These are phyloP conservation scores for Crossocerus cetratus DNA, from an alignment of 2,888 invertebrate species.

Conservation along the genomic window DNA sequence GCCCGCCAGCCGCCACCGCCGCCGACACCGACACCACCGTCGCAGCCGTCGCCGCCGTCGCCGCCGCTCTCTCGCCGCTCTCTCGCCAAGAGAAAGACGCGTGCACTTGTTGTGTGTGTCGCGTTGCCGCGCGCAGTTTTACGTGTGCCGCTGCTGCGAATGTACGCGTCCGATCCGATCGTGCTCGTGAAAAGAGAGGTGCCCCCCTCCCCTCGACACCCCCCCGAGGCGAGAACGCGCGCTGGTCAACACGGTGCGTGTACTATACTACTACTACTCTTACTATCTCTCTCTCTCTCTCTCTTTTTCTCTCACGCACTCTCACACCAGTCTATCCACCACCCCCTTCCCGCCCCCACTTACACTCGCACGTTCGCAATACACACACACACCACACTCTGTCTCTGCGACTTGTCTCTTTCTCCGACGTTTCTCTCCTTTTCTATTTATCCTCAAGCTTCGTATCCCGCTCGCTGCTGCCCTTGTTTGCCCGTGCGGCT, in stretches of 20 bases:
- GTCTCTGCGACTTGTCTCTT: background rate
- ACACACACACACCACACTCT: too few species aligned
- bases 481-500: background rate
- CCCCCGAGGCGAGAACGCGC: slow-evolving; percentile 55
- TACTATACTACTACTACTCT: slow-evolving; percentile 35
- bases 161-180: slow-evolving; percentile 44
- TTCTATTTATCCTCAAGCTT: background rate
- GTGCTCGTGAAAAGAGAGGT: slow-evolving; percentile 55
- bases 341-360: background rate
- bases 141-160: slow-evolving; percentile 39
- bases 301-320: slow-evolving; percentile 36
- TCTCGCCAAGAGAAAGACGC: slow-evolving; percentile 26
- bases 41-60: slow-evolving; percentile 15
- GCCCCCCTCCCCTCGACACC: slow-evolving; percentile 47
- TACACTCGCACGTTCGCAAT: background rate
- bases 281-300: slow-evolving; percentile 39
- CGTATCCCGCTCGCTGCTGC: slow-evolving; percentile 12
- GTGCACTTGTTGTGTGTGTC: slow-evolving; percentile 48
- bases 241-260: slow-evolving; percentile 66
- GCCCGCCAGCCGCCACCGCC: slow-evolving; percentile 24
- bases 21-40: background rate
- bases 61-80: too few species aligned
- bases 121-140: slow-evolving; percentile 53
- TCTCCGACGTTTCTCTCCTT: slow-evolving; percentile 1
- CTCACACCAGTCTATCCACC: slow-evolving; percentile 14